Evolutionary conservation across 2,113 vertebrate genomes (phyloP), one percentile per base, ranked within the genome.

Genomic region (Bambusicola thoracicus): DNA sequence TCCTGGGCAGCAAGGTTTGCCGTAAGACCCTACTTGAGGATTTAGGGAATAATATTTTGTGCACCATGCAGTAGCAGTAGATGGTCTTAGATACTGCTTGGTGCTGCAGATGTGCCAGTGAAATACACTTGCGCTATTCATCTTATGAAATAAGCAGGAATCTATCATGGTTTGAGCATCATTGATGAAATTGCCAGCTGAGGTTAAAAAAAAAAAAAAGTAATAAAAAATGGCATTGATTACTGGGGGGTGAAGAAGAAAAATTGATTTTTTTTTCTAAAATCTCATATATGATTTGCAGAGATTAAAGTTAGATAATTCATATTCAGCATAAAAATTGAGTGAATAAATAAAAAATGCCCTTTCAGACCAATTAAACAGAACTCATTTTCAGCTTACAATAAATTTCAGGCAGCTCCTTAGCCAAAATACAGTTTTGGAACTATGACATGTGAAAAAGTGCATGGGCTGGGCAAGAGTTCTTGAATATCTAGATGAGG

Each of bases 91-190:
- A 8, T 32, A 8, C 7, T 62, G 20, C 10, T 63, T 30, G 53
- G 4, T n/a, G 43, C 13, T 2, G 2, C 27, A 78, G 53, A 3
- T 24, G 27, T 34, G 48, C 12, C 32, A 21, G 59, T 0, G 2
- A 67, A 49, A 14, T 16, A 5, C 34, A 93, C 55, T 15, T 3
- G 1, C 15, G 72, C 2, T 2, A 4, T 66, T 66, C 92, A 3
- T 46, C 43, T 65, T 19, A 2, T 6, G 67, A 63, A 65, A 49
- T 29, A 51, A 85, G 18, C 22, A 56, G 48, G 18, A 15, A 38
- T 82, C 21, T 78, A 8, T 12, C 11, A 2, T 19, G 34, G 30
- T 40, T 75, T 25, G 40, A 76, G 24, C 21, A 36, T 91, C 30
- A 10, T 21, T 67, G 76, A 16, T 10, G 65, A 77, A 85, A 77